A percentile compares a stretch with the other conserved stretches of the same genome.
Evolutionary conservation across 2,113 vertebrate species (phyloP).

Genomic region (Eudyptes chrysolophus): DNA sequence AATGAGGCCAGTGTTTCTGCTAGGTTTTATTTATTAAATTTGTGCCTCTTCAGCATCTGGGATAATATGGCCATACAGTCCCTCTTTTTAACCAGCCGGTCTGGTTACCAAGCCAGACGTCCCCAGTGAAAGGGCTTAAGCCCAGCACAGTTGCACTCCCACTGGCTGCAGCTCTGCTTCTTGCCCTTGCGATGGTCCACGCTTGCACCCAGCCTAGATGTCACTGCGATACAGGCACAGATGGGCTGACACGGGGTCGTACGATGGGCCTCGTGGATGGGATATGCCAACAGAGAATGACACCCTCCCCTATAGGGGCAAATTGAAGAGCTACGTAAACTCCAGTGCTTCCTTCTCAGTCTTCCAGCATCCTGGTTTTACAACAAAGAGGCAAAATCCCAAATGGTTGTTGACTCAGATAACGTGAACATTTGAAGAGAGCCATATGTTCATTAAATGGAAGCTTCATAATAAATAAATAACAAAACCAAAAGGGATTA

Average conservation of each 20-base stretch:
- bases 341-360: neutral
- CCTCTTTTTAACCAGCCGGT: neutral
- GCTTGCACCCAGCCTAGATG: neutral
- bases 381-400: neutral
- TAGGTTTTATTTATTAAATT: slow-evolving; percentile 11
- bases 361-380: accelerated
- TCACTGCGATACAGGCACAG: neutral
- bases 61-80: neutral
- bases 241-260: accelerated
- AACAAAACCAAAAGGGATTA: neutral
- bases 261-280: neutral
- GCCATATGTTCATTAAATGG: neutral
- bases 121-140: neutral
- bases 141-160: neutral
- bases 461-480: neutral
- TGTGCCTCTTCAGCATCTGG: neutral
- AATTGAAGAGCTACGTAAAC: accelerated
- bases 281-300: neutral
- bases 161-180: neutral
- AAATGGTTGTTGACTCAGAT: neutral
- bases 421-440: neutral
- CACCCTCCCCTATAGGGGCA: neutral
- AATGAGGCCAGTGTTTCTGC: neutral
- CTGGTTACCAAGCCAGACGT: neutral
- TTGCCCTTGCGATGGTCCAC: accelerated